Conservation (phyloP, 2,797 vertebrate genomes). For the Anomalospiza imberbis region DNA sequence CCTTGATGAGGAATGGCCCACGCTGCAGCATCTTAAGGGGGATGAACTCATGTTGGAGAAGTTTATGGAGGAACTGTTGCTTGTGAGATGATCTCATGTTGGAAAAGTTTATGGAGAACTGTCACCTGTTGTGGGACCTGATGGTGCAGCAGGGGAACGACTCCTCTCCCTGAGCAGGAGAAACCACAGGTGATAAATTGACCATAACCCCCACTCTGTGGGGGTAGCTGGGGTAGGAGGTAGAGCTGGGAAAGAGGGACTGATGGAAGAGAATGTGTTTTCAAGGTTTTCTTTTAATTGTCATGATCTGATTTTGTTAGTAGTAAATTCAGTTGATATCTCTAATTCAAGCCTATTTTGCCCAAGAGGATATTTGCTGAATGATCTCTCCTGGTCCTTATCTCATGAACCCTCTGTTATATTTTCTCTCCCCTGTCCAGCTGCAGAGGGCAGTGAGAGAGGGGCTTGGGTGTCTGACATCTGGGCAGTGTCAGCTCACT, state of each 20-base stretch:
- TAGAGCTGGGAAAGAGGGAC: background rate
- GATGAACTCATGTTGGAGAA: background rate
- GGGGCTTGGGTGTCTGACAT: background rate
- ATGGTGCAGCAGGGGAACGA: fast-evolving
- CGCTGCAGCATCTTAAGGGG: background rate
- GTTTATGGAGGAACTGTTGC: background rate
- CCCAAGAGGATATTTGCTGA: background rate
- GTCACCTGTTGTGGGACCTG: background rate
- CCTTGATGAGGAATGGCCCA: background rate
- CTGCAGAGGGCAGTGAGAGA: background rate
- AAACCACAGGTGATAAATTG: background rate
- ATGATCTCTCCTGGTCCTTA: background rate
- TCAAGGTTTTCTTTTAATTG: background rate
- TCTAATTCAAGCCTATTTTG: background rate
- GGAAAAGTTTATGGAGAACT: background rate
- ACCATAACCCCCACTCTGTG: background rate
- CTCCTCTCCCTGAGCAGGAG: background rate
- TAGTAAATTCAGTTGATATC: background rate
- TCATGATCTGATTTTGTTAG: background rate
- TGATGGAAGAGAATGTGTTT: fast-evolving
- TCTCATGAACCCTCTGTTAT: background rate
- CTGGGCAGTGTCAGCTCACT: background rate
- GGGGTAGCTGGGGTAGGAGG: fast-evolving
- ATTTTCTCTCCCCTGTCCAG: background rate
- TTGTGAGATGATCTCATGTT: background rate